Evolutionary conservation across 2,113 vertebrate species (phyloP).

Genomic region (Nannobrachium achirus): DNA sequence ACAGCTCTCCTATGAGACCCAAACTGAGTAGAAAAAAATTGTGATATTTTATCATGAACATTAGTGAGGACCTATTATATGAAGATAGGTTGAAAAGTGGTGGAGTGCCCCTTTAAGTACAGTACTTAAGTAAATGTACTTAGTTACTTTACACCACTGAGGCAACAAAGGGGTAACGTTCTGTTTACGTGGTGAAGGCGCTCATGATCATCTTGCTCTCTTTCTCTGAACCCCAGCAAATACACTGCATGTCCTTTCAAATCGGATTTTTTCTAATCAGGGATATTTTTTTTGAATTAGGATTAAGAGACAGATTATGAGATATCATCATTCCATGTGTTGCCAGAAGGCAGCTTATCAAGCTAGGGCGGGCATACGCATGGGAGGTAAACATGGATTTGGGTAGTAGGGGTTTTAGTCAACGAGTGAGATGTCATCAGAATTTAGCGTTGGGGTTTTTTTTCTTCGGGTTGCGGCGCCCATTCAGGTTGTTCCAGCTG

Average conservation of each 20-base stretch:
- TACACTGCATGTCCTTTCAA: slow-evolving; percentile 34
- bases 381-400: background rate
- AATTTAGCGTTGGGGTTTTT: slow-evolving; percentile 2
- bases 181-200: too few species aligned
- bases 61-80: too few species aligned
- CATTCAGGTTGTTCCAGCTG: slow-evolving; percentile 11
- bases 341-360: background rate
- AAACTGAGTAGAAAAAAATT: too few species aligned
- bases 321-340: background rate
- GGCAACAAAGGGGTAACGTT: too few species aligned
- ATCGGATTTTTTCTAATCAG: slow-evolving; percentile 56
- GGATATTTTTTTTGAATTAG: slow-evolving; percentile 32
- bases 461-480: slow-evolving; percentile 21
- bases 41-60: too few species aligned
- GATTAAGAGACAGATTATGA: slow-evolving; percentile 44
- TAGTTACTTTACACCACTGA: too few species aligned
- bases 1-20: too few species aligned
- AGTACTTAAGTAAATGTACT: too few species aligned
- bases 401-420: background rate
- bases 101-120: too few species aligned
- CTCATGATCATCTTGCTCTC: too few species aligned
- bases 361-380: background rate
- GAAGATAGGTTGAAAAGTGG: too few species aligned
- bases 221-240: too few species aligned
- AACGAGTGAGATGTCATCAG: slow-evolving; percentile 13